Evolutionary conservation across 2,113 vertebrate genomes (phyloP).

Genomic region (Anarhynchus alexandrinus): DNA sequence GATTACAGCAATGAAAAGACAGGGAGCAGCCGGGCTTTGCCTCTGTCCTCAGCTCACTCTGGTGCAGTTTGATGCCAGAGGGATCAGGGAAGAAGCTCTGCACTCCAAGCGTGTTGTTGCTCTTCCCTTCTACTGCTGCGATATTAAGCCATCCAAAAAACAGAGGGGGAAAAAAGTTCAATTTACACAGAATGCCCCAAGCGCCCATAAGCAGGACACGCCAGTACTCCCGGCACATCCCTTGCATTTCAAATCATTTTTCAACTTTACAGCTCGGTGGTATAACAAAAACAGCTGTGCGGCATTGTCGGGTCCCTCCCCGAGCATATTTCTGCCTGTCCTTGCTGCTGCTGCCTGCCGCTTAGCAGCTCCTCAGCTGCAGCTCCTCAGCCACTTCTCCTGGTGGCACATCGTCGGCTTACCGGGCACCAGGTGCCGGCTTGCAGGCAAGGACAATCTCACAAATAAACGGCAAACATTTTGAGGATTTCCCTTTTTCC

Average conservation of each 20-base stretch:
- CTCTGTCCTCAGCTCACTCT: constrained; percentile 57
- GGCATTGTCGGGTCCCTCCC: background rate
- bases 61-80: constrained; percentile 33
- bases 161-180: background rate
- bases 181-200: constrained; percentile 55
- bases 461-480: fast-evolving
- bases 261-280: background rate
- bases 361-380: background rate
- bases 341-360: background rate
- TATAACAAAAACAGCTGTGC: constrained; percentile 59
- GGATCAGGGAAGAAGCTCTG: background rate
- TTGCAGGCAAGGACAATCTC: background rate
- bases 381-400: background rate
- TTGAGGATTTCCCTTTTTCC: background rate
- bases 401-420: fast-evolving
- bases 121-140: constrained; percentile 51
- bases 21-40: constrained; percentile 2
- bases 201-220: background rate
- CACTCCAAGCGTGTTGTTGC: constrained; percentile 20
- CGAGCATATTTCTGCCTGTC: background rate
- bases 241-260: constrained; percentile 32
- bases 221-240: background rate
- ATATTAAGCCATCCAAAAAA: constrained; percentile 43
- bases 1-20: constrained; percentile 41
- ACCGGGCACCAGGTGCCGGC: background rate